phyloP scores from a whole-genome alignment of 1,140 invertebrate species.

The Listronotus oregonensis region DNA sequence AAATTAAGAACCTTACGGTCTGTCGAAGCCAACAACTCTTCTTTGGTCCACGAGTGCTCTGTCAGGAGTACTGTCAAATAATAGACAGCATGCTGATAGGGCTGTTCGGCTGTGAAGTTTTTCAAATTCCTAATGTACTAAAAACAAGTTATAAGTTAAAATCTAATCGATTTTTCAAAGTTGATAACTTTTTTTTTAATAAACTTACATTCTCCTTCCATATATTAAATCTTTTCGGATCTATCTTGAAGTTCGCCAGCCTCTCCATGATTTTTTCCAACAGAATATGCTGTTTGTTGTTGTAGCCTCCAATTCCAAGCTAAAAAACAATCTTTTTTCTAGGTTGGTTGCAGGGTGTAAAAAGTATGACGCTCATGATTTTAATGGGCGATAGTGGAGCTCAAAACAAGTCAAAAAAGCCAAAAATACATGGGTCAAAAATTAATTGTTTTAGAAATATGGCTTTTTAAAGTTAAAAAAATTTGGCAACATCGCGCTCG shows the following conservation, averaged over 20 bases:
- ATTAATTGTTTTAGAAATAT: too few relatives aligned
- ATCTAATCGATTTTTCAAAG: too few relatives aligned
- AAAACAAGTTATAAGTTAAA: constrained; percentile 23
- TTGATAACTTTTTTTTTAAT: not conserved
- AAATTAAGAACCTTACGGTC: constrained; percentile 63
- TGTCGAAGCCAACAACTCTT: constrained; percentile 80
- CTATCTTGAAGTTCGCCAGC: constrained; percentile 80
- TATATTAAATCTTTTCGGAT: constrained; percentile 86
- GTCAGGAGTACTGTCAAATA: constrained; percentile 82
- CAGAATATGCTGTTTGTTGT: constrained; percentile 86
- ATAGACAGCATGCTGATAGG: constrained; percentile 92
- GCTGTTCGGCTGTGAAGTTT: constrained; percentile 88
- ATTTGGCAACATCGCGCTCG: too few relatives aligned
- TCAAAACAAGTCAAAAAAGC: too few relatives aligned
- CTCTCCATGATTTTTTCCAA: constrained; percentile 87
- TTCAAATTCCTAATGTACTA: constrained; percentile 76
- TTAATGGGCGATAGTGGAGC: too few relatives aligned
- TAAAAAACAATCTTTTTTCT: too few relatives aligned
- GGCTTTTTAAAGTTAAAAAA: too few relatives aligned
- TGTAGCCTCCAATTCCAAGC: constrained; percentile 87
- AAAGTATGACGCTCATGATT: too few relatives aligned
- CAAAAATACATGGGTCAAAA: too few relatives aligned
- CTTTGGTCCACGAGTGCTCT: constrained; percentile 87
- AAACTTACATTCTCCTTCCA: constrained; percentile 79
- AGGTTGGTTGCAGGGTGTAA: too few relatives aligned